A percentile compares a stretch with the other conserved stretches of the same genome.
phyloP scores from a whole-genome alignment of 2,113 vertebrate genomes.

The Platysteira castanea region DNA sequence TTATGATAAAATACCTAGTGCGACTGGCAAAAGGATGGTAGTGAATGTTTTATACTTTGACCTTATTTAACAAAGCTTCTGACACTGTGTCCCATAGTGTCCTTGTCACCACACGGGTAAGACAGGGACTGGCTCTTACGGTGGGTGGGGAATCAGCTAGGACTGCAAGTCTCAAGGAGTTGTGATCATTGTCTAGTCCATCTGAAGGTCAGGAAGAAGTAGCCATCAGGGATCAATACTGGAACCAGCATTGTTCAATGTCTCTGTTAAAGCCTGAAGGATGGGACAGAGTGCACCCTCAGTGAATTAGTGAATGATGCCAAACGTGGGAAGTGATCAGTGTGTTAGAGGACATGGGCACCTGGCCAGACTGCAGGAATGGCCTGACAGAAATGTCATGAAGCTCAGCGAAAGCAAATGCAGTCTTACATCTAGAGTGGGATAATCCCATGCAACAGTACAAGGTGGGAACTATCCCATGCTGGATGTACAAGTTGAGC shows the following conservation, averaged over 20 bases:
- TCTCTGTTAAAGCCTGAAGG: neutral
- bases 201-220: neutral
- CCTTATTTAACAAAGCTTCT: neutral
- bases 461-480: accelerated
- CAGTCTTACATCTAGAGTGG: neutral
- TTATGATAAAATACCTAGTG: neutral
- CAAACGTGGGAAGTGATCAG: neutral
- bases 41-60: neutral
- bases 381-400: neutral
- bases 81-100: accelerated
- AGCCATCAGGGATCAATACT: neutral
- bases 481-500: neutral
- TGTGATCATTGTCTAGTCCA: neutral
- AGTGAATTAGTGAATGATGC: neutral
- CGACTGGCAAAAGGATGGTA: neutral
- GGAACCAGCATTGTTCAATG: neutral
- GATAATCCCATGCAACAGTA: neutral
- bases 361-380: neutral
- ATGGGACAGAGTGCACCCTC: neutral
- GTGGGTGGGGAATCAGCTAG: neutral
- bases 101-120: accelerated
- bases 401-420: neutral
- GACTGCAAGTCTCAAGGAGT: neutral
- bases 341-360: neutral
- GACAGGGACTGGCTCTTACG: neutral